Evolutionary conservation across 2,797 vertebrate species (phyloP), one percentile per base, ranked within the genome.

Genomic region (Vultur gryphus): DNA sequence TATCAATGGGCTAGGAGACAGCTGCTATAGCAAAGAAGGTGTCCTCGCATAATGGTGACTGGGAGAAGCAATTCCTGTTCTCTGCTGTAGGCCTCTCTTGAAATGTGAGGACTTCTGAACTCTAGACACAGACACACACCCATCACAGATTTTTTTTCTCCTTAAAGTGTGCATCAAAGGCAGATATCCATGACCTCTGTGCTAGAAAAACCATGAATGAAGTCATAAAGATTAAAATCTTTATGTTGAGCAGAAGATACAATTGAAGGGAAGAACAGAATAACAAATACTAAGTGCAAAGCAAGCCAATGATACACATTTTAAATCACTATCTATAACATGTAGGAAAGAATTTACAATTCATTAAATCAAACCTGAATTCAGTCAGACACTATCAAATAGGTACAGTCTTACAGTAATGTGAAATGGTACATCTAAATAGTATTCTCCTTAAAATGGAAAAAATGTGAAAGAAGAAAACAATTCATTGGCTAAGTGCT

Each of bases 171-270:
- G 29, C 77, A 80, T 92, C 80, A 72, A 93, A 79, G 39, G 19
- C 25, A 82, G 46, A 33, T 48, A 97, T 88, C 87, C 67, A 95
- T 84, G 61, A 93, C 57, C 37, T 88, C 70, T 80, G 73, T 91
- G 80, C 65, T 92, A 87, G 82, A 93, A 92, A 81, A 95, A 96
- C 57, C 85, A 72, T 6, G 5, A 87, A 70, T 20, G 18, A 97
- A 97, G 59, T 59, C n/a, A 84, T 64, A 94, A 84, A 65, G 37
- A 93, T 91, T 93, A 91, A 92, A 87, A 96, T 62, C 61, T 84
- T 80, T 23, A 37, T 29, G 33, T 37, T 77, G 51, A 83, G 26
- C n/a, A 77, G 71, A 87, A 75, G 52, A 81, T 24, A 62, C 13
- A 70, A 59, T 0, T 75, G 61, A 96, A 94, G 24, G 9, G 31